Conservation (phyloP, 2,113 vertebrate genomes). For the Rutilus rutilus region DNA sequence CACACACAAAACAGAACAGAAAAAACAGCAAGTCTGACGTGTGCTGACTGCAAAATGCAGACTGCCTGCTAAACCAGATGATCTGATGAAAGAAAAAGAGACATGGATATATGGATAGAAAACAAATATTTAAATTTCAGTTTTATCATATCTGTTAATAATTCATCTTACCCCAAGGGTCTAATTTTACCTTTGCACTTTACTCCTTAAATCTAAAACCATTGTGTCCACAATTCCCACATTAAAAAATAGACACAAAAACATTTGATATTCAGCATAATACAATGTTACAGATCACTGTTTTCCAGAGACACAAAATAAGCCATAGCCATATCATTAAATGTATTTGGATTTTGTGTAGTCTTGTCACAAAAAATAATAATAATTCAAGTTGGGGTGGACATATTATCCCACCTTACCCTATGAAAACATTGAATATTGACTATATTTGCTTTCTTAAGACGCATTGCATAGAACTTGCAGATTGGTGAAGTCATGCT, state of each 20-base stretch:
- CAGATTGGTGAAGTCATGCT: no score
- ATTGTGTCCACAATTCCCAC: neutral
- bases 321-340: neutral
- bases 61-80: constrained; percentile 12
- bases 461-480: no score
- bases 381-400: no score
- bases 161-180: no score
- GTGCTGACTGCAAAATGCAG: constrained; percentile 31
- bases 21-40: constrained; percentile 27
- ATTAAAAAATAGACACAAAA: neutral
- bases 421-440: no score
- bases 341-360: no score
- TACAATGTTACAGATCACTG: neutral
- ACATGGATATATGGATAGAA: neutral
- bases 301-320: neutral
- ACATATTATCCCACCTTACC: no score
- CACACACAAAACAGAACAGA: constrained; percentile 1
- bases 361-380: no score
- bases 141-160: neutral
- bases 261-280: neutral
- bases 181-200: neutral
- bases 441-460: no score
- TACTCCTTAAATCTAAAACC: neutral
- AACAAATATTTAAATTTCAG: neutral
- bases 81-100: constrained; percentile 3